phyloP scores from a whole-genome alignment of 2,113 vertebrate species.

The Perca schrenkii region DNA sequence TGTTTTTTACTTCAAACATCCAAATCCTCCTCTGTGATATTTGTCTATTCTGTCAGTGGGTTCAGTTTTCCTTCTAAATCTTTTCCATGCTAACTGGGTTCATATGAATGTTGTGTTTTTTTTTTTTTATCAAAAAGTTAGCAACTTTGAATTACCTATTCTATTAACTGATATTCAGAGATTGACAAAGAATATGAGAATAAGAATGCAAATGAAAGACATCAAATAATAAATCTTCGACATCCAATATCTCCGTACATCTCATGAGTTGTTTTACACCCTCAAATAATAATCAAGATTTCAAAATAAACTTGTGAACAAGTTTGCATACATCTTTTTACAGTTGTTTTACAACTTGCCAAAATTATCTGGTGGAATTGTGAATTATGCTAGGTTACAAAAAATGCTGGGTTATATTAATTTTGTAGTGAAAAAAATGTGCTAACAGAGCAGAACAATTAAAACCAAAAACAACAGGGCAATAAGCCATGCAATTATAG shows the following conservation, averaged over 20 bases:
- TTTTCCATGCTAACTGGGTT: neutral
- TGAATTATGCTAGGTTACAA: neutral
- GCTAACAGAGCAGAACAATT: neutral
- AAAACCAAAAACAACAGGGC: neutral
- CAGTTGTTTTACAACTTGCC: neutral
- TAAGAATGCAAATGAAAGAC: neutral
- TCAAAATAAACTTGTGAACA: neutral
- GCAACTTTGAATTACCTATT: neutral
- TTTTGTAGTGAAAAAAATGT: neutral
- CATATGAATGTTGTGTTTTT: neutral
- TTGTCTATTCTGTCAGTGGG: neutral
- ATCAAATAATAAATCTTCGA: neutral
- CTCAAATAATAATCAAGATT: neutral
- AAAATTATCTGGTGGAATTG: neutral
- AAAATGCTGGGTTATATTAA: neutral
- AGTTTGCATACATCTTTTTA: neutral
- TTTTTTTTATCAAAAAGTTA: neutral
- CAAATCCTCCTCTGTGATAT: neutral
- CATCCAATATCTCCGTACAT: neutral
- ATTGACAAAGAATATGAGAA: neutral
- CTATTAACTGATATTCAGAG: neutral
- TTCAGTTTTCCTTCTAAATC: neutral
- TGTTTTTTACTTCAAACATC: conserved; percentile 7
- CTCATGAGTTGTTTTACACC: neutral
- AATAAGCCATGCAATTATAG: neutral